A percentile compares a stretch with the other conserved stretches of the same genome.
These are phyloP conservation scores for Philonicus albiceps DNA, from an alignment of 2,888 invertebrate species.

Conservation along the genomic window DNA sequence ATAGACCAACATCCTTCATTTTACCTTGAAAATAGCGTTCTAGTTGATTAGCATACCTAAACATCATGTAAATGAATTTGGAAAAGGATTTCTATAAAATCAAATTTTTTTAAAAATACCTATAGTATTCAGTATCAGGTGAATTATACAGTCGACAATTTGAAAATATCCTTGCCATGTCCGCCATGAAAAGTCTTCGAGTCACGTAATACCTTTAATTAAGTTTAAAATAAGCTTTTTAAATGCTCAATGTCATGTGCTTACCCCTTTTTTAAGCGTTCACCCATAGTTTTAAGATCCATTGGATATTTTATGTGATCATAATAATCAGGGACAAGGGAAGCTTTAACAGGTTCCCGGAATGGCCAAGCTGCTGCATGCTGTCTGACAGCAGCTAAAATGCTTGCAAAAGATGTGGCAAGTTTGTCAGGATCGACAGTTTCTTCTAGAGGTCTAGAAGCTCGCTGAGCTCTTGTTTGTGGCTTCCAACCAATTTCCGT, in stretches of 20 bases:
- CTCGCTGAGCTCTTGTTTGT: conserved; percentile 66
- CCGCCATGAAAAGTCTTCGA: conserved; percentile 90
- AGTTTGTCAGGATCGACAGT: conserved; percentile 75
- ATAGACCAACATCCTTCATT: conserved; percentile 87
- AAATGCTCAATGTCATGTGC: background rate
- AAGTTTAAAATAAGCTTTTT: conserved; percentile 18
- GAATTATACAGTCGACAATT: conserved; percentile 97
- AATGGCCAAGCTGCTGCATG: conserved; percentile 96
- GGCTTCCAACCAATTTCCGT: conserved; percentile 86
- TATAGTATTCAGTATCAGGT: conserved; percentile 91
- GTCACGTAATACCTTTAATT: conserved; percentile 80
- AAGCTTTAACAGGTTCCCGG: conserved; percentile 88
- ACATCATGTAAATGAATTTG: conserved; percentile 41
- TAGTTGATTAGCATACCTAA: conserved; percentile 85
- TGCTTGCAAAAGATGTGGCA: conserved; percentile 69
- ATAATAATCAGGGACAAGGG: conserved; percentile 94
- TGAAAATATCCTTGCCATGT: conserved; percentile 94
- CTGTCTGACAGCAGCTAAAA: conserved; percentile 75
- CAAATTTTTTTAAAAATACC: conserved; percentile 54
- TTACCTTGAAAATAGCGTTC: conserved; percentile 94
- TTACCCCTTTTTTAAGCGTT: conserved; percentile 60
- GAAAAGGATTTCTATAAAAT: background rate
- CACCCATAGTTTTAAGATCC: conserved; percentile 73
- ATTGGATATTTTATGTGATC: conserved; percentile 97
- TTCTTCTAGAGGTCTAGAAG: conserved; percentile 71